Base-by-base conservation (phyloP, 2,888 invertebrate species). In the Drosophila mulleri region DNA sequence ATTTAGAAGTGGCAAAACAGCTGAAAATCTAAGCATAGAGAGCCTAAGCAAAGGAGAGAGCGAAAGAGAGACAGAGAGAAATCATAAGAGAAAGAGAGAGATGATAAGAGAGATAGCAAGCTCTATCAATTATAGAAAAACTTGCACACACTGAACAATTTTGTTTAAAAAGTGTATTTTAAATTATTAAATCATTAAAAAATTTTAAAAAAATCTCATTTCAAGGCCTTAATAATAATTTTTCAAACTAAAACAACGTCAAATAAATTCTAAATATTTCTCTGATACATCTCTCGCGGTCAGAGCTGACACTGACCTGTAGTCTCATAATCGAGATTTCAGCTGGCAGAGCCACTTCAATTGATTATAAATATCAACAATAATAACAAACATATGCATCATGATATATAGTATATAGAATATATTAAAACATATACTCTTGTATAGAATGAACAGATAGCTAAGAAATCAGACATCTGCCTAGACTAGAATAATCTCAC, bases 301-400 rank as follows among this genome's bases (percentile, higher is more conserved):
- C 12, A 26, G 41, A 41, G 29, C 18, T n/a, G 35, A 47, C 52
- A 47, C 50, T 52, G 41, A 59, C 7, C 44, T 52, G n/a, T 26
- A 12, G 16, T 41, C 50, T 4, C 32, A 18, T n/a, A 39, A 37
- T 59, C 41, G 23, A 61, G 57, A 58, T 53, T 61, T 67, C 35
- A 52, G 66, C 60, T 57, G 50, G 20, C 11, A 9, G 23, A 45
- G 56, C 58, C n/a, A 44, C 20, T 54, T 20, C 20, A 39, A 63
- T 64, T 63, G 54, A 64, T 72, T 83, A 76, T 45, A 45, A 62
- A 72, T 76, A 82, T 78, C 53, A 82, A 67, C 54, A 54, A 71
- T 8, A 66, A 65, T 14, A 59, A 65, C 7, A 53, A 65, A 56
- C 54, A 45, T 67, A 76, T 63, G 69, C 52, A 59, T 56, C 62